Percentiles rank a stretch among this genome's conserved stretches.
These are phyloP conservation scores for Drosophila peninsularis DNA, from an alignment of 2,888 invertebrate genomes.

Conservation along the genomic window DNA sequence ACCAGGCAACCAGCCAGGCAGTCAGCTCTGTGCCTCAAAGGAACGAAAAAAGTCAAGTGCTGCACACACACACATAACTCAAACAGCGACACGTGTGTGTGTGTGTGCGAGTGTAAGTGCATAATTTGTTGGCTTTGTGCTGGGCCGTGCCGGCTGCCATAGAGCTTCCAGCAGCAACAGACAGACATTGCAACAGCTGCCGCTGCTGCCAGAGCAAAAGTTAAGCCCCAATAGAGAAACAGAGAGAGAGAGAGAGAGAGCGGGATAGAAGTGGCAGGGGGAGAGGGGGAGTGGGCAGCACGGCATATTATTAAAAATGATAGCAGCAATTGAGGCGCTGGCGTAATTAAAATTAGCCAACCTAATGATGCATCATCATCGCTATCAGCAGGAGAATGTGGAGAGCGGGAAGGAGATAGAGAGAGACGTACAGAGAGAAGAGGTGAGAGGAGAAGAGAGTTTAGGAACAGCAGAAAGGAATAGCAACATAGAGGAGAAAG, in stretches of 20 bases:
- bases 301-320: constrained; percentile 75
- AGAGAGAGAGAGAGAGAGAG: constrained; percentile 10
- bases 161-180: constrained; percentile 42
- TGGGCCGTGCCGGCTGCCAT: constrained; percentile 44
- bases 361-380: constrained; percentile 77
- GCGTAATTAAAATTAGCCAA: constrained; percentile 78
- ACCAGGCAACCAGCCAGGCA: constrained; percentile 35
- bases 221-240: constrained; percentile 55
- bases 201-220: constrained; percentile 56
- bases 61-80: constrained; percentile 54
- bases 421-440: neutral
- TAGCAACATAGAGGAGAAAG: too few species aligned
- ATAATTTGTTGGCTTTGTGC: constrained; percentile 79
- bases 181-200: constrained; percentile 67
- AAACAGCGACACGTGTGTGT: constrained; percentile 47
- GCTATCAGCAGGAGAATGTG: constrained; percentile 30
- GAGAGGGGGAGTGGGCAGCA: constrained; percentile 9
- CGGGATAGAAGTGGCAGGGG: neutral
- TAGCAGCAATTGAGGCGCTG: constrained; percentile 75
- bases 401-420: neutral
- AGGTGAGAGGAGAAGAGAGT: neutral
- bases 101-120: constrained; percentile 56
- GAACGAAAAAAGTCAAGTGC: constrained; percentile 66
- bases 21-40: constrained; percentile 50
- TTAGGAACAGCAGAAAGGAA: too few species aligned